phyloP scores from a whole-genome alignment of 2,797 vertebrate species.

The Pogonophryne albipinna region DNA sequence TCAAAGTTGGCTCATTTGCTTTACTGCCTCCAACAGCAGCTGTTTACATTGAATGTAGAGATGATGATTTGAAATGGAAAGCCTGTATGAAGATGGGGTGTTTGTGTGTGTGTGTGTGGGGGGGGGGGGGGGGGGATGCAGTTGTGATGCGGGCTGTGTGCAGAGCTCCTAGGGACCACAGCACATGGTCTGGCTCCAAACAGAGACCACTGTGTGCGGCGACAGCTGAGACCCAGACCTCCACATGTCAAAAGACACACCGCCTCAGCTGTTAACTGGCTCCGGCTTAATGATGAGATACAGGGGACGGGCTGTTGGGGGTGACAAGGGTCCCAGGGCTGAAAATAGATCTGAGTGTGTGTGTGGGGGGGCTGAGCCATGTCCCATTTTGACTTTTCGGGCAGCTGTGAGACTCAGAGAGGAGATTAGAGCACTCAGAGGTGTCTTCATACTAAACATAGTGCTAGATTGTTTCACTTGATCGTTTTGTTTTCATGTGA shows the following conservation, averaged over 20 bases:
- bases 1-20: neutral
- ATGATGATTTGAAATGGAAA: slow-evolving; percentile 7
- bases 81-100: neutral
- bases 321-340: slow-evolving; percentile 61
- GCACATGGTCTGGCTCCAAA: slow-evolving; percentile 60
- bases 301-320: slow-evolving; percentile 17
- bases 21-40: neutral
- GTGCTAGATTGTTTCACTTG: slow-evolving; percentile 36
- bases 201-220: slow-evolving; percentile 61
- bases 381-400: slow-evolving; percentile 68
- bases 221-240: slow-evolving; percentile 77
- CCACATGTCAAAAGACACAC: slow-evolving; percentile 76
- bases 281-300: slow-evolving; percentile 55
- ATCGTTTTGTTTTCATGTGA: slow-evolving; percentile 1
- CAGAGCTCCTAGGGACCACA: slow-evolving; percentile 45
- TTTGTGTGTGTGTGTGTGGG: no score
- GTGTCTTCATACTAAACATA: slow-evolving; percentile 53
- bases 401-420: slow-evolving; percentile 54
- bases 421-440: slow-evolving; percentile 65
- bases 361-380: slow-evolving; percentile 35
- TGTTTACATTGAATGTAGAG: neutral
- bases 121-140: slow-evolving; percentile 35
- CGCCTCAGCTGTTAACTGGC: slow-evolving; percentile 80
- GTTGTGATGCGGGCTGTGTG: slow-evolving; percentile 39
- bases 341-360: slow-evolving; percentile 77